phyloP scores from a whole-genome alignment of 1,140 invertebrate genomes.

The Cherax destructor region DNA sequence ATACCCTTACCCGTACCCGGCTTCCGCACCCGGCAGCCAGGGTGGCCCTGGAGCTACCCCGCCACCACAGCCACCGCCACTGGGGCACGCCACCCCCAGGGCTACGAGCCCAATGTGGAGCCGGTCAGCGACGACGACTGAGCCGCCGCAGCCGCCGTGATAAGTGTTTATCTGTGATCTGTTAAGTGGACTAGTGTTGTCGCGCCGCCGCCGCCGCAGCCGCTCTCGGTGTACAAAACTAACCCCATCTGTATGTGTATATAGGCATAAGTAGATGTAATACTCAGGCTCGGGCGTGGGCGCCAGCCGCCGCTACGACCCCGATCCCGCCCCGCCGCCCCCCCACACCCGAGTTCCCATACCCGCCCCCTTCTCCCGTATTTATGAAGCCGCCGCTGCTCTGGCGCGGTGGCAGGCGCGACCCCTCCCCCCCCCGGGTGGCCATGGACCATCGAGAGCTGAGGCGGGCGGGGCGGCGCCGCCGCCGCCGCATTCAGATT shows the following conservation, averaged over 20 bases:
- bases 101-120: slow-evolving; percentile 72
- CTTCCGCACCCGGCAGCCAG: slow-evolving; percentile 43
- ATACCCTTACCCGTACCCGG: slow-evolving; percentile 54
- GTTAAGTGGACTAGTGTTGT: slow-evolving; percentile 70
- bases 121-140: slow-evolving; percentile 71
- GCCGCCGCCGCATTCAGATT: slow-evolving; percentile 31
- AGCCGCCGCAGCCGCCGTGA: slow-evolving; percentile 61
- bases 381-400: slow-evolving; percentile 36
- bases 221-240: slow-evolving; percentile 68
- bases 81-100: slow-evolving; percentile 54
- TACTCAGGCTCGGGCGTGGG: slow-evolving; percentile 67
- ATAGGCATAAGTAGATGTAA: slow-evolving; percentile 68
- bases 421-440: not conserved
- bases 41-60: slow-evolving; percentile 49
- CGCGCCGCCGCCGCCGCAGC: slow-evolving; percentile 24
- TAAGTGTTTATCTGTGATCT: slow-evolving; percentile 71
- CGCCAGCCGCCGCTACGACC: not conserved
- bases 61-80: slow-evolving; percentile 37
- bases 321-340: not conserved
- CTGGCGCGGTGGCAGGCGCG: not conserved
- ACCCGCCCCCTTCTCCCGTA: slow-evolving; percentile 14
- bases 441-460: not conserved
- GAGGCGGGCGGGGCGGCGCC: slow-evolving; percentile 2
- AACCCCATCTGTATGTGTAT: slow-evolving; percentile 60
- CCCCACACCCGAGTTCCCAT: not conserved